These are phyloP conservation scores for Neoarius graeffei DNA, from an alignment of 2,113 vertebrate genomes.

Conservation along the genomic window DNA sequence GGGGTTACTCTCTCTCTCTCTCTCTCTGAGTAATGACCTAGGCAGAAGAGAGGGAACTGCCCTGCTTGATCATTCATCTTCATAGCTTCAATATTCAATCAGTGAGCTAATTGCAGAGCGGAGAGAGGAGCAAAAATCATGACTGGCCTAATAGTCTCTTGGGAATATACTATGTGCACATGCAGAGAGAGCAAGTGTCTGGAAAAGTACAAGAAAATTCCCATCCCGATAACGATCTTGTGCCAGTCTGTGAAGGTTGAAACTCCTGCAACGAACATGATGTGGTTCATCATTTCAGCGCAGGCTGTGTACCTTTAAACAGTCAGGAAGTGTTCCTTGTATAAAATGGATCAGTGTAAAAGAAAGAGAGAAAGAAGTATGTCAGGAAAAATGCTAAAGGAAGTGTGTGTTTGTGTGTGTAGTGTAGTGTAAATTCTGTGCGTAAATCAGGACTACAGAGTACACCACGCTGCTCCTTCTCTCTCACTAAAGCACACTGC, in stretches of 20 bases:
- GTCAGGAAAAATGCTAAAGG: neutral
- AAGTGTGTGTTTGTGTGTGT: neutral
- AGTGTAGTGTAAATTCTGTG: constrained; percentile 15
- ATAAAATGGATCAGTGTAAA: neutral
- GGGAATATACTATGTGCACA: constrained; percentile 51
- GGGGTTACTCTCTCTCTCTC: constrained; percentile 1
- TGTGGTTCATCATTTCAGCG: neutral
- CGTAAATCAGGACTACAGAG: constrained; percentile 25
- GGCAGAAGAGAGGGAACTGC: constrained; percentile 73
- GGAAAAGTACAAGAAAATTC: constrained; percentile 55
- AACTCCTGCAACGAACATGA: neutral
- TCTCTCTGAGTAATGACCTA: constrained; percentile 64
- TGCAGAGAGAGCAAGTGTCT: constrained; percentile 14
- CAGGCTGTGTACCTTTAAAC: neutral
- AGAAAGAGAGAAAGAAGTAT: neutral
- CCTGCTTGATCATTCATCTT: constrained; percentile 76
- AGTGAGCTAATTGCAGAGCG: constrained; percentile 75
- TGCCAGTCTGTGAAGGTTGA: neutral
- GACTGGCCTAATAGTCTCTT: constrained; percentile 71
- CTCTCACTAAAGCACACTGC: constrained; percentile 5
- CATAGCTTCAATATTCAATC: constrained; percentile 81
- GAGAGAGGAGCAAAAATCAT: constrained; percentile 69
- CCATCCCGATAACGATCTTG: constrained; percentile 50
- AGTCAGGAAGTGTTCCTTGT: neutral
- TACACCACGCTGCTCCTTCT: constrained; percentile 1